Base-by-base conservation (phyloP, 2,888 invertebrate genomes). In the Cheilosia variabilis region DNA sequence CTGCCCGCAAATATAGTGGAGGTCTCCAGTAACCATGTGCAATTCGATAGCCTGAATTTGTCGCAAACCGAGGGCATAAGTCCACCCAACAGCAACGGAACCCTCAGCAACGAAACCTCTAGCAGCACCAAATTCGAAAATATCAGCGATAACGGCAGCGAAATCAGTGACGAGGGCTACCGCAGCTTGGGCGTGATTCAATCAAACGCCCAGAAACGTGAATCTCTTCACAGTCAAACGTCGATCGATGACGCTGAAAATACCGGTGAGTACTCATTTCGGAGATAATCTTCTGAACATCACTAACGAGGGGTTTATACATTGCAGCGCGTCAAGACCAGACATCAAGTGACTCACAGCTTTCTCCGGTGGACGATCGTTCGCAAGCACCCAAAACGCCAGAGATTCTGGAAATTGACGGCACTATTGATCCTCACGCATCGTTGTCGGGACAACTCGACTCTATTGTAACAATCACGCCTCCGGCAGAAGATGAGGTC, bases 81-180 rank as follows among this genome's bases (percentile, higher is more conserved):
- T 37, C 82, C 45, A 9, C 86, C 86, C 6, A 86, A 68, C 57
- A 86, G 81, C 81, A 60, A 77, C 72, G 65, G 89, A 89, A 87
- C 66, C 37, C 75, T 88, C 60, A 82, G 88, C 81, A 87, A 81
- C 60, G 80, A 81, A 41, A 88, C 82, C 68, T 88, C 88, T 24
- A 87, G 80, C 52, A 87, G 81, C 43, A 90, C 88, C 87, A 91
- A 93, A 80, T 92, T 93, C 24, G 94, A 94, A 88, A 94, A 95
- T 86, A 95, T 95, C 9, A 95, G 96, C 69, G 96, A 96, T 90
- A 96, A 96, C 88, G 96, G 96, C 10, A 96, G 96, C 76, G 96
- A 97, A 91, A 96, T 96, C 27, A 96, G 96, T 31, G 97, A 97
- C 91, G 97, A 97, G 90, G 97, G 97, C 0, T 97, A 97, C 91